Evolutionary conservation across 2,797 vertebrate species (phyloP), one percentile per base, ranked within the genome.

Genomic region (Bradypodion pumilum): DNA sequence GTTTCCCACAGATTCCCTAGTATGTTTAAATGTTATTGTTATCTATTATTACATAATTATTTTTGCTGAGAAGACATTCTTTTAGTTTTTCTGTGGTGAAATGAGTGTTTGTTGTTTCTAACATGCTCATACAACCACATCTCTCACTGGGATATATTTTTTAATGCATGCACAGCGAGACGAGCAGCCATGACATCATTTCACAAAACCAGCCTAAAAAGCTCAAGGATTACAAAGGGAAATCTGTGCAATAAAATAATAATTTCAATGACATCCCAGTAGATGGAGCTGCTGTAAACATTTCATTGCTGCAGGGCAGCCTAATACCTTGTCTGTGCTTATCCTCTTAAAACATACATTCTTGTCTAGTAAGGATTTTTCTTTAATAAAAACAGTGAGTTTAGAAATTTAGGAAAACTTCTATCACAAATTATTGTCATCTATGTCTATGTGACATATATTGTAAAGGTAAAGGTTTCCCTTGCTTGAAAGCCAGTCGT

Each of bases 211-310:
- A 0, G 46, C 0, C 7, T 0, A 68, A 77, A n/a, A 13, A 56
- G 0, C 49, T 29, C 5, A 7, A 0, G 0, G 0, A 0, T 0
- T 1, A 29, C 5, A 35, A 2, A 1, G 25, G 10, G 9, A 23
- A 12, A 25, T 0, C 3, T 4, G 29, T 0, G 62, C 1, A 15
- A 23, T 2, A 0, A 46, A 10, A 80, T 44, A 32, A 8, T 16
- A 12, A 32, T 3, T 60, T 89, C 60, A 56, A 16, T 56, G 52
- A 19, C 52, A 19, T 56, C 16, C 93, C 94, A 5, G 87, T 66
- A 94, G 94, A 89, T 93, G 93, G 93, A 86, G 92, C 93, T 94
- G 89, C 86, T 89, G 92, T 1, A 89, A 94, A 80, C 86, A 74
- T 80, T 79, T 84, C 78, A 12, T 1, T 25, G 66, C 0, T 52